These are phyloP conservation scores for Chloropsis cyanopogon DNA, from an alignment of 2,113 vertebrate species.

Conservation along the genomic window DNA sequence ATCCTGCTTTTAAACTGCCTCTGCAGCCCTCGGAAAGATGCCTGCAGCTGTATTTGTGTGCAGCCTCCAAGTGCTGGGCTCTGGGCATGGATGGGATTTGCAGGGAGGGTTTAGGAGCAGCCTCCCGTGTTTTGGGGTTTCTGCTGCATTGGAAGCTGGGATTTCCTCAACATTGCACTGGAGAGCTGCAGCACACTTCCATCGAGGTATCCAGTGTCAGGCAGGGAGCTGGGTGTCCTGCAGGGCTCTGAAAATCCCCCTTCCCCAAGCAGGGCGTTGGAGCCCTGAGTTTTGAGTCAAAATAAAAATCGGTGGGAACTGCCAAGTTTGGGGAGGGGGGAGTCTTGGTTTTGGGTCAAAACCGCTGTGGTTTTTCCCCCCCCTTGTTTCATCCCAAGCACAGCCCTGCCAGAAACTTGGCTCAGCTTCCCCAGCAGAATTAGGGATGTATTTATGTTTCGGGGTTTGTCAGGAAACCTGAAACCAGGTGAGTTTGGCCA, in stretches of 20 bases:
- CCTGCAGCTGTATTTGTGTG: conserved; percentile 59
- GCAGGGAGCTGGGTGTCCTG: not conserved
- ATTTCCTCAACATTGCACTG: not conserved
- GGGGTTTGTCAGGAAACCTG: not conserved
- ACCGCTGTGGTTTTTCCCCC: not conserved
- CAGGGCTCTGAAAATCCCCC: not conserved
- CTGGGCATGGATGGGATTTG: not conserved
- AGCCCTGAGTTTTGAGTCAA: not conserved
- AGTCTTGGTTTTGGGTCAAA: not conserved
- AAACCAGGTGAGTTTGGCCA: conserved; percentile 11
- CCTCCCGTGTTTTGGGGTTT: not conserved
- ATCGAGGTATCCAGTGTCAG: not conserved
- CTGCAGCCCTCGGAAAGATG: conserved; percentile 68
- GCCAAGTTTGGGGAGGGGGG: not conserved
- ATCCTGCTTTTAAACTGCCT: conserved; percentile 85
- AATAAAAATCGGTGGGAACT: not conserved
- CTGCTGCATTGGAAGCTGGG: not conserved
- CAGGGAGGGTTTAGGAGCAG: not conserved
- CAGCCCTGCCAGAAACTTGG: not conserved
- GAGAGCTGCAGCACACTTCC: not conserved
- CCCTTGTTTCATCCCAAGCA: not conserved
- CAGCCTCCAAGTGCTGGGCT: not conserved
- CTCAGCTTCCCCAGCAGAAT: not conserved
- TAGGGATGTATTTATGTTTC: not conserved
- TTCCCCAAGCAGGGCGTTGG: not conserved